phyloP scores from a whole-genome alignment of 1,140 invertebrate genomes.

The Babylonia areolata region DNA sequence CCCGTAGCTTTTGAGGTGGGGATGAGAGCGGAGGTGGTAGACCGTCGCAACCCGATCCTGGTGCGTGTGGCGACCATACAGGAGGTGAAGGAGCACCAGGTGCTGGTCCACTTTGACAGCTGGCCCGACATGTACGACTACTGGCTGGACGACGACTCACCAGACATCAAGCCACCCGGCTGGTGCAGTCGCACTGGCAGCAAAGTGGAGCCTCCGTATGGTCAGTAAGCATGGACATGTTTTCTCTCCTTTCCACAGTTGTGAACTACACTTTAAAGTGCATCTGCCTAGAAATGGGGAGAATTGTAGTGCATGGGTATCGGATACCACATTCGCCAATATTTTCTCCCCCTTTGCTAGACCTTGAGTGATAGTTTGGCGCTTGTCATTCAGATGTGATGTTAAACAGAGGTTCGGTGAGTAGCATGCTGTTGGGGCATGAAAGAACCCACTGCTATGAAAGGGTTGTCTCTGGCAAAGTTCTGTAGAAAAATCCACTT shows the following conservation, averaged over 20 bases:
- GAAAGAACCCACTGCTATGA: too few species aligned
- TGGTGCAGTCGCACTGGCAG: slow-evolving; percentile 86
- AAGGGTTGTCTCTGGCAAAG: too few species aligned
- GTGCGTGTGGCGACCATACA: slow-evolving; percentile 91
- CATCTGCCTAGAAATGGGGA: too few species aligned
- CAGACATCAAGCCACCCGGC: slow-evolving; percentile 72
- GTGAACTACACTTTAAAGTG: too few species aligned
- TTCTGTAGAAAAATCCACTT: too few species aligned
- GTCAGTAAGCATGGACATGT: slow-evolving; percentile 53
- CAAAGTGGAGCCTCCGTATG: slow-evolving; percentile 85
- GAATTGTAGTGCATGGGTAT: too few species aligned
- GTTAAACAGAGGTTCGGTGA: too few species aligned
- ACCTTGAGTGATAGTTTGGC: too few species aligned
- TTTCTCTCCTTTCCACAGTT: not conserved
- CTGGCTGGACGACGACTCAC: slow-evolving; percentile 82
- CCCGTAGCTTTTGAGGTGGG: slow-evolving; percentile 75
- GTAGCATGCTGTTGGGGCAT: too few species aligned
- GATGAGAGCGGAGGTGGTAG: slow-evolving; percentile 72
- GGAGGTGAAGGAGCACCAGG: slow-evolving; percentile 87
- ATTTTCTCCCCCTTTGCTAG: too few species aligned
- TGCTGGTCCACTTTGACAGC: slow-evolving; percentile 93
- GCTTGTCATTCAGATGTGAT: too few species aligned
- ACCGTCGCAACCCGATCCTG: slow-evolving; percentile 83
- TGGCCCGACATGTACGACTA: slow-evolving; percentile 91
- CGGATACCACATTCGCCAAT: too few species aligned